Conservation (phyloP, 2,797 vertebrate species). For the Muraenolepis orangiensis region DNA sequence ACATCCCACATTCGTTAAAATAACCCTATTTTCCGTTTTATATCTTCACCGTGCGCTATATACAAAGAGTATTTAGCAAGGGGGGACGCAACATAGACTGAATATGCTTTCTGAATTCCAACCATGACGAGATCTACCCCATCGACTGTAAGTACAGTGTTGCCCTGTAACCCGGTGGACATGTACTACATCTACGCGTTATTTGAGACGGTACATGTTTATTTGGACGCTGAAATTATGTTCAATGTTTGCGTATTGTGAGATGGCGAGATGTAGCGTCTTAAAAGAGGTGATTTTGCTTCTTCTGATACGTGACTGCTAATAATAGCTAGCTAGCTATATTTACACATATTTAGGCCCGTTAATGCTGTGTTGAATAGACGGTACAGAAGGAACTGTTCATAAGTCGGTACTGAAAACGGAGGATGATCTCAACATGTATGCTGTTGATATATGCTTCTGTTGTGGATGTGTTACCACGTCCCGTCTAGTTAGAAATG, state of each 20-base stretch:
- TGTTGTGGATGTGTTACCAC: constrained; percentile 22
- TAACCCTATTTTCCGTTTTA: background rate
- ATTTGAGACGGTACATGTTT: constrained; percentile 49
- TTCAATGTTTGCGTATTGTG: constrained; percentile 55
- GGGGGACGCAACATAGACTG: constrained; percentile 24
- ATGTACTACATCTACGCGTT: constrained; percentile 44
- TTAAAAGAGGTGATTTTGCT: constrained; percentile 42
- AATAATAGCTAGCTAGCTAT: constrained; percentile 65
- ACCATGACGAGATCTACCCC: constrained; percentile 71
- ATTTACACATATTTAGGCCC: constrained; percentile 69
- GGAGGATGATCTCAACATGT: constrained; percentile 48
- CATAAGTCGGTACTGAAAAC: constrained; percentile 71
- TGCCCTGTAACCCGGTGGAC: constrained; percentile 37
- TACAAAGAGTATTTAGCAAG: background rate
- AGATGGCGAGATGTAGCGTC: constrained; percentile 54
- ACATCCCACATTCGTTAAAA: constrained; percentile 45
- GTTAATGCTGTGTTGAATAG: constrained; percentile 53
- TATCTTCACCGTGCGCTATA: background rate
- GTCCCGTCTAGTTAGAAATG: background rate
- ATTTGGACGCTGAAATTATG: constrained; percentile 43
- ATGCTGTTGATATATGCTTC: constrained; percentile 22
- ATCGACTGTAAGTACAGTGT: constrained; percentile 71
- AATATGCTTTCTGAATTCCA: constrained; percentile 71
- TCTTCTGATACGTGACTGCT: constrained; percentile 48
- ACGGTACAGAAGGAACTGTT: constrained; percentile 70